Base-by-base conservation (phyloP, 2,113 vertebrate genomes). In the Monopterus albus region DNA sequence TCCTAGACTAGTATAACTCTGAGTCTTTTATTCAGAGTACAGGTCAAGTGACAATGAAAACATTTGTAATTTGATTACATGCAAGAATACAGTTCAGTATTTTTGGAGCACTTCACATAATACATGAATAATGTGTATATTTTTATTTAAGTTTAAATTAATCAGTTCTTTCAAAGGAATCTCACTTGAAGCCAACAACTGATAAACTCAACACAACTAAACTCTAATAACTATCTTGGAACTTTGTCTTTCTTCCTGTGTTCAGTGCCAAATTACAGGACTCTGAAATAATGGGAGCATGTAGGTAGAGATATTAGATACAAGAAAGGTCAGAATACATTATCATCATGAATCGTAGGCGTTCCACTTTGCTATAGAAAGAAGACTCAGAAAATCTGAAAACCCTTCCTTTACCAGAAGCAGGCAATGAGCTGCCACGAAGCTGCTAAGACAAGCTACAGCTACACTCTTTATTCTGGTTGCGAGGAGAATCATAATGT, bases 351-450 rank as follows among this genome's bases (percentile, higher is more conserved):
- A 58, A 67, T 45, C 61, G 62, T 33, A 13, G 35, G n/a, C 14
- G 50, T 28, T 68, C 50, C 58, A 66, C 33, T 60, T 64, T 63
- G 28, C 64, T 81, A 42, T 52, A 33, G 71, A 76, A 45, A 43
- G 52, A 72, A 33, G 53, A 83, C 84, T 81, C 84, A 64, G 74
- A 79, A 45, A 72, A 40, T 64, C 15, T 45, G 28, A 58, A 74
- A 78, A 31, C 42, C 8, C 46, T 59, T n/a, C 4, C 13, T 33
- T 33, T 31, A 68, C 28, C 47, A 43, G 21, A 20, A 29, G 8
- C 28, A 23, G 53, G 40, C 56, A 65, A 57, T 59, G 53, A 75
- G 45, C 36, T 60, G 31, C 39, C 26, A 13, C 2, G 14, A 55
- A 21, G 47, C 25, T 40, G 20, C 21, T 39, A 2, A 40, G 17